Evolutionary conservation across 2,113 vertebrate genomes (phyloP).

Genomic region (Opisthocomus hoazin): DNA sequence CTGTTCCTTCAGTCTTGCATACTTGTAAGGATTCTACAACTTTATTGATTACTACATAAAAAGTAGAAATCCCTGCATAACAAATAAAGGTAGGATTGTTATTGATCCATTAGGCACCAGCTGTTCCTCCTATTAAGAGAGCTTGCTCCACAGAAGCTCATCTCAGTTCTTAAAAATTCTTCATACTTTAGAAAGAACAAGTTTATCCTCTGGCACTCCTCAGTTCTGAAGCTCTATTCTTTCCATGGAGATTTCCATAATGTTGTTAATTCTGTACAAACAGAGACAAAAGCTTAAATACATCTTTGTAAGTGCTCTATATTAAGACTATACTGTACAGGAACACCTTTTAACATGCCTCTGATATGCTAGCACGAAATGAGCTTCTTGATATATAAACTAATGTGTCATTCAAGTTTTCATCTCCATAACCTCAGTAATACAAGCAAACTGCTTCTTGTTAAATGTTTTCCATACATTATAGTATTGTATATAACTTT

Average conservation of each 20-base stretch:
- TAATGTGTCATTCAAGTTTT: background rate
- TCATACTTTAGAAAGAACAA: background rate
- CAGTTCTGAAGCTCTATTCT: background rate
- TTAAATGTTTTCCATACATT: background rate
- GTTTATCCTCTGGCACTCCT: background rate
- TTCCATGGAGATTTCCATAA: background rate
- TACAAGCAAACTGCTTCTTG: background rate
- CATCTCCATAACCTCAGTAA: background rate
- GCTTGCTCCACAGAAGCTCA: background rate
- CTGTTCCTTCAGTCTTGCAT: background rate
- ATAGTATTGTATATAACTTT: background rate
- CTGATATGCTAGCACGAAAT: background rate
- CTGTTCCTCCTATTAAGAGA: background rate
- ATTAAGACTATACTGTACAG: background rate
- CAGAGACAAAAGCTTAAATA: background rate
- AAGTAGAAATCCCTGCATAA: background rate
- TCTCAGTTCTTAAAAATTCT: background rate
- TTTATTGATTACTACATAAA: background rate
- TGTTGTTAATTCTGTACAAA: background rate
- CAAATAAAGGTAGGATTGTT: background rate
- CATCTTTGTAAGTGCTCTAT: background rate
- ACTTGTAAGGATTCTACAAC: background rate
- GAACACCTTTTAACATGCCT: background rate
- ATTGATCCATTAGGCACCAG: background rate
- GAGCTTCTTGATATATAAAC: background rate